phyloP scores from a whole-genome alignment of 2,113 vertebrate species.

The Ranitomeya imitator region DNA sequence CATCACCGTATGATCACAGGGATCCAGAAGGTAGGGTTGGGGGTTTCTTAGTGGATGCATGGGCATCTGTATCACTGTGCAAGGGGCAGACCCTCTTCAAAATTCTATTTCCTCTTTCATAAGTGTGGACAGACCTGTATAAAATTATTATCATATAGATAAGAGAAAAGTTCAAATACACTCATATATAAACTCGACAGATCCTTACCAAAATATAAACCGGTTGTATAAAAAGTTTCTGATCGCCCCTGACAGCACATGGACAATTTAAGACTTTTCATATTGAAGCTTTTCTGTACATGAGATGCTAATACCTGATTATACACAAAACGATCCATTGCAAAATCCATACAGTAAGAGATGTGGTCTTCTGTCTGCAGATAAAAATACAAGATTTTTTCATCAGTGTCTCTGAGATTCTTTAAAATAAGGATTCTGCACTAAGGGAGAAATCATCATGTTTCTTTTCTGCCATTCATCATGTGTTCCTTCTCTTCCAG shows the following conservation, averaged over 20 bases:
- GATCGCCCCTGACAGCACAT: neutral
- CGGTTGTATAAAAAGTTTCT: neutral
- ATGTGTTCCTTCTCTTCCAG: constrained; percentile 62
- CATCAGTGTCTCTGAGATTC: constrained; percentile 7
- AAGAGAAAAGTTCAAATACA: neutral
- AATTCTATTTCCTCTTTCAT: neutral
- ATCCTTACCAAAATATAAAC: constrained; percentile 35
- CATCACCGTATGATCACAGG: neutral
- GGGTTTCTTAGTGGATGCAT: neutral
- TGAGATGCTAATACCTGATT: neutral
- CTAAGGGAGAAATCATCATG: constrained; percentile 65
- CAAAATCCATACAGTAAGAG: neutral
- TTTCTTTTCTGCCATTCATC: constrained; percentile 73
- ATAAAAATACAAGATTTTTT: neutral
- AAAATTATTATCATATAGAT: neutral
- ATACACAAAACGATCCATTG: neutral
- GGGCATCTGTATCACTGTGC: neutral
- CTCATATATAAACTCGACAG: neutral
- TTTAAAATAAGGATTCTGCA: neutral
- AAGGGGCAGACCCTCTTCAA: neutral
- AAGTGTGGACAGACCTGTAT: neutral
- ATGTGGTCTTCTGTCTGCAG: neutral
- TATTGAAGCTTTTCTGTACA: neutral
- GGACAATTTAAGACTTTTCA: constrained; percentile 22
- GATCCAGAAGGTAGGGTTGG: neutral